phyloP scores from a whole-genome alignment of 35 echinoderm and acorn worm species.

The Stichopus chloronotus region DNA sequence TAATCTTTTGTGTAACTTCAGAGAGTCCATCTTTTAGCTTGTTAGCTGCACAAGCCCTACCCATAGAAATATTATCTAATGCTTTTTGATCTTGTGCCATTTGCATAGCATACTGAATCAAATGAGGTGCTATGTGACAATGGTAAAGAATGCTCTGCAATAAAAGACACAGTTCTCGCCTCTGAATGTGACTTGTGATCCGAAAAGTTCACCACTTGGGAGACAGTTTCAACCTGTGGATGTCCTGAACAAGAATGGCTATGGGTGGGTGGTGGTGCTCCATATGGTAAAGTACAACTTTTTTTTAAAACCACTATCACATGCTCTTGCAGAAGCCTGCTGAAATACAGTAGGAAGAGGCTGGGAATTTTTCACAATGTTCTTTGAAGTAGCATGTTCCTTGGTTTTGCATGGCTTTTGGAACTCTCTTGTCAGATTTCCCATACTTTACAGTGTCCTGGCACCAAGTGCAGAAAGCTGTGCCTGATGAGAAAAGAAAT shows the following conservation, averaged over 20 bases:
- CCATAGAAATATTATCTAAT: too few species aligned
- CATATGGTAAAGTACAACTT: too few species aligned
- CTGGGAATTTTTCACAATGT: background rate
- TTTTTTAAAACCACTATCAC: too few species aligned
- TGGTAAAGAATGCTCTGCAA: conserved; percentile 11
- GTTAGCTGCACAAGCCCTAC: too few species aligned
- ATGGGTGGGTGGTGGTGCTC: background rate
- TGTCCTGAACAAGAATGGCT: background rate
- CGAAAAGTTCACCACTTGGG: too few species aligned
- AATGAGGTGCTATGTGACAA: background rate
- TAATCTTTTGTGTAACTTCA: too few species aligned
- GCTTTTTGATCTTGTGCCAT: too few species aligned
- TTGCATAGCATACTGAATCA: too few species aligned
- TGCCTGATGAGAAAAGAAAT: background rate
- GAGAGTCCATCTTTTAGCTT: too few species aligned
- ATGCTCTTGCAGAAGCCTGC: too few species aligned
- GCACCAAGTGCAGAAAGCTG: background rate
- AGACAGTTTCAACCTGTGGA: too few species aligned
- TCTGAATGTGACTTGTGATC: too few species aligned
- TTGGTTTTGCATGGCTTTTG: background rate
- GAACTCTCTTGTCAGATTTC: background rate
- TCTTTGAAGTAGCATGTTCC: background rate
- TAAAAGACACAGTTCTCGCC: conserved; percentile 24
- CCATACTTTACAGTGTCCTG: background rate
- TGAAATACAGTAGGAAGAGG: background rate